Base-by-base conservation (phyloP, 2,888 invertebrate genomes). In the Siphlonurus alternatus region DNA sequence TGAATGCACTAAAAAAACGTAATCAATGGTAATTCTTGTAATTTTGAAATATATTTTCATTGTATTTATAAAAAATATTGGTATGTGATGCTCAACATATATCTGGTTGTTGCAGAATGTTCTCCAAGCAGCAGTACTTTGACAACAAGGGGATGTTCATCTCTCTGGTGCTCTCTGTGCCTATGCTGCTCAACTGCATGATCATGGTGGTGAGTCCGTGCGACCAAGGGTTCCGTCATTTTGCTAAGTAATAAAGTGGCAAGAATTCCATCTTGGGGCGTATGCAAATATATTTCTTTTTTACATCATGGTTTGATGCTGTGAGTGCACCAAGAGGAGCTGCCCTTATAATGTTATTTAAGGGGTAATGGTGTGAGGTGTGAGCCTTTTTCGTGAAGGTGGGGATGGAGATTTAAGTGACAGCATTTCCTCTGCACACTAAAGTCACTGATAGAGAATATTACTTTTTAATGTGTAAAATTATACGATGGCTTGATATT, bases 201-300 rank as follows among this genome's bases (percentile, higher is more conserved):
- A 82, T 94, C 68, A 87, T 94, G 83, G 89, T 95, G 83, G 93
- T 94, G 81, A 87, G 91, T 86, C n/a, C n/a, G n/a, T n/a, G n/a
- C 54, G n/a, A 1, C 1, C n/a, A n/a, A 1, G 1, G 18, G 53
- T 53, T 18, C 18, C n/a, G 18, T 18, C 53, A 53, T n/a, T 20
- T 18, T 10, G 19, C 25, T 19, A 22, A 1, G 23, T 51, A n/a
- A 23, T 2, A 15, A 61, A 38, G 2, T 51, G 2, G 18, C 7
- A 53, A 23, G 22, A 7, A 38, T 19, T 2, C 51, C 51, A 15
- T 10, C 15, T n/a, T 51, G 0, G 24, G n/a, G 19, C 25, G 19
- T 5, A 23, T n/a, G 25, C 15, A 1, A 59, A 5, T 18, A 18
- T 2, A 19, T 59, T 22, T 59, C 20, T 53, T 53, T 54, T 20